Conservation (phyloP, 2,113 vertebrate species). For the Octodon degus region DNA sequence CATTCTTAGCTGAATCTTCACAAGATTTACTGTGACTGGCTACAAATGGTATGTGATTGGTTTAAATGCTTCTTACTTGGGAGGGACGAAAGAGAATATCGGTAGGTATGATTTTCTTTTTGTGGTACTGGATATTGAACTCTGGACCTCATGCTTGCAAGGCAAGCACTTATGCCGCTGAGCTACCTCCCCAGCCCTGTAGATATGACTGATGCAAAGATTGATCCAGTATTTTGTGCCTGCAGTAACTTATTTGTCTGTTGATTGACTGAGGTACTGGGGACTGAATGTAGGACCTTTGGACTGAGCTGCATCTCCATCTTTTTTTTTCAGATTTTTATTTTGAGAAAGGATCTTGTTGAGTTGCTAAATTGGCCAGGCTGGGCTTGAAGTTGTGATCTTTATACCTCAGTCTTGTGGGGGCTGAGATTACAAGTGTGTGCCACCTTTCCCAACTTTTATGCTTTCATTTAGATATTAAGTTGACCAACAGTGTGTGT, state of each 20-base stretch:
- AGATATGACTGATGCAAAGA: not conserved
- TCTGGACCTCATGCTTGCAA: no score
- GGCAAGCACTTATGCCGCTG: no score
- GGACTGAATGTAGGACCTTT: not conserved
- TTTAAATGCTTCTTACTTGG: not conserved
- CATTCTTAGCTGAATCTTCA: not conserved
- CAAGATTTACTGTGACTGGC: not conserved
- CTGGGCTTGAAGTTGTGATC: not conserved
- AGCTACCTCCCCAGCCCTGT: no score
- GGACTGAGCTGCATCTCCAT: not conserved
- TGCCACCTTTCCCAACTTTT: not conserved
- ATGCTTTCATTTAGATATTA: constrained; percentile 26
- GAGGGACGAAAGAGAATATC: not conserved
- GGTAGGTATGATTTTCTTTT: not conserved
- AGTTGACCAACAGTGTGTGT: not conserved
- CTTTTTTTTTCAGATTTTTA: not conserved
- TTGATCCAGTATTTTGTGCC: not conserved
- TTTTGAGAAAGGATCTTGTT: not conserved
- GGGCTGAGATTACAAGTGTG: not conserved
- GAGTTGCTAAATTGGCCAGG: not conserved
- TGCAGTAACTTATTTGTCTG: not conserved
- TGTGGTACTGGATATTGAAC: no score
- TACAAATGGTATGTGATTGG: not conserved
- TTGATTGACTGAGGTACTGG: not conserved
- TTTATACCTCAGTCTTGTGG: not conserved